Conservation (phyloP, 1,140 invertebrate species). For the Brachionus sp. region DNA sequence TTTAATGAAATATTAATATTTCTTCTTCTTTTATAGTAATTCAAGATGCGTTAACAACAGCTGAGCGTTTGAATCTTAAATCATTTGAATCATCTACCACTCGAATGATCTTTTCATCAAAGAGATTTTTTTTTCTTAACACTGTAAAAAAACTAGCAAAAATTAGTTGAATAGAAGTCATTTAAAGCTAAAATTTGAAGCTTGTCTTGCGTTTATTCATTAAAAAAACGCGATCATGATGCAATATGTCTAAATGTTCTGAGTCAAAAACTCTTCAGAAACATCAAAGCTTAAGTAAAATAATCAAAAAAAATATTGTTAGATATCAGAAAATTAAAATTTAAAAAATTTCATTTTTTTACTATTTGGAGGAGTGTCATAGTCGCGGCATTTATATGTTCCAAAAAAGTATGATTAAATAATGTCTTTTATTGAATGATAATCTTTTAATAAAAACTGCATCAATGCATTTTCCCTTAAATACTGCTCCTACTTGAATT, state of each 20-base stretch:
- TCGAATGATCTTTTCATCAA: background rate
- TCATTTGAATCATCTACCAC: background rate
- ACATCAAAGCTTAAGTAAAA: background rate
- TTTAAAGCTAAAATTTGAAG: background rate
- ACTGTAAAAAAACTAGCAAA: background rate
- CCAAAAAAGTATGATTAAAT: no score
- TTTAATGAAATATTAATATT: background rate
- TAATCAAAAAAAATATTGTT: background rate
- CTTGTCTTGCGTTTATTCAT: background rate
- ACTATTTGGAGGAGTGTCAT: background rate
- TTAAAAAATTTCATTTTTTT: background rate
- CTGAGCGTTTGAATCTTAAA: background rate
- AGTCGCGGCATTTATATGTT: no score
- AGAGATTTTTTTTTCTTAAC: background rate
- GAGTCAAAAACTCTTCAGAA: background rate
- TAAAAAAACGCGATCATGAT: background rate
- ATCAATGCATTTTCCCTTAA: no score
- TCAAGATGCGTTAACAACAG: background rate
- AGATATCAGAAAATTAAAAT: background rate
- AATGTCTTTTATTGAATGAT: no score
- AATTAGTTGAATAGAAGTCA: background rate
- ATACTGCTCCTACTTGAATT: no score
- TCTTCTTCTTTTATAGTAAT: background rate
- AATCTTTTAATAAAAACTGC: no score
- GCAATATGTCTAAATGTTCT: background rate